Conservation (phyloP, 2,797 vertebrate genomes). For the Parotocinclus haroldoi region DNA sequence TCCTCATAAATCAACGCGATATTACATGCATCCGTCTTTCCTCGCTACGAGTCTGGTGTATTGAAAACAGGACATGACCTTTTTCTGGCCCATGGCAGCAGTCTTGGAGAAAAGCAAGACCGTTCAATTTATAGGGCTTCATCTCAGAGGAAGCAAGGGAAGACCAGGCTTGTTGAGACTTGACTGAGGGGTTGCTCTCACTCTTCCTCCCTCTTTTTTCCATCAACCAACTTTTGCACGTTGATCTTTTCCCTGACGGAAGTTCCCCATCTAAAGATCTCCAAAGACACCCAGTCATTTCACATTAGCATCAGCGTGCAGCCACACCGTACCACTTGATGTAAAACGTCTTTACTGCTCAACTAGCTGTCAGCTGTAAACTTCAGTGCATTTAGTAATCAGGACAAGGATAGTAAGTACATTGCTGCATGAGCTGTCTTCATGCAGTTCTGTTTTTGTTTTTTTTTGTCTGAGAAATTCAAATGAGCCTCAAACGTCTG, state of each 20-base stretch:
- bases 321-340: constrained; percentile 55
- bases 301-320: constrained; percentile 59
- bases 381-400: no score
- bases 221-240: constrained; percentile 3
- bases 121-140: constrained; percentile 31
- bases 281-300: constrained; percentile 53
- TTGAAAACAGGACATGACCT: constrained; percentile 32
- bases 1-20: background rate
- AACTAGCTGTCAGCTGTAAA: constrained; percentile 30
- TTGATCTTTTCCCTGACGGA: constrained; percentile 51
- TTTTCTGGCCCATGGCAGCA: constrained; percentile 22
- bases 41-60: background rate
- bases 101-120: constrained; percentile 4
- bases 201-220: background rate
- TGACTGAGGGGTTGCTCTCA: background rate
- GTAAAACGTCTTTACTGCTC: constrained; percentile 43
- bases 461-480: no score
- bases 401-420: no score
- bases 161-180: background rate
- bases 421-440: no score
- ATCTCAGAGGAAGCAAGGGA: constrained; percentile 30
- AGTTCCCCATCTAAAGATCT: constrained; percentile 53
- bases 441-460: no score
- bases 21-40: background rate
- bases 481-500: no score